Percentiles rank a stretch among this genome's conserved stretches.
Conservation (phyloP, 2,888 invertebrate species). For the Selenia dentaria region DNA sequence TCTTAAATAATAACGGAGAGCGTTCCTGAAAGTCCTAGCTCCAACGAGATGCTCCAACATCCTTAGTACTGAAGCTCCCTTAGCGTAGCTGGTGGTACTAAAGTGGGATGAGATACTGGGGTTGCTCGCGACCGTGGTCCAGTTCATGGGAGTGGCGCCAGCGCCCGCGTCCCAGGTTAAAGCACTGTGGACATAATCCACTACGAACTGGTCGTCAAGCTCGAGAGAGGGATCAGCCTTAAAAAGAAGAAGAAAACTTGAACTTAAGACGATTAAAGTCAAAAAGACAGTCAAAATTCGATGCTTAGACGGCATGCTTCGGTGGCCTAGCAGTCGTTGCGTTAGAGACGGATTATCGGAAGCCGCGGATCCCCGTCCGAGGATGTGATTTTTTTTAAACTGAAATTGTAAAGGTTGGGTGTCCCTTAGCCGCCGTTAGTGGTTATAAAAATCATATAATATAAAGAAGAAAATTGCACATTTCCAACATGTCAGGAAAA, state of each 20-base stretch:
- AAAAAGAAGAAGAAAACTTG: slow-evolving; percentile 4
- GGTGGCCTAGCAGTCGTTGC: too few relatives aligned
- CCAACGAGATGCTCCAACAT: slow-evolving; percentile 88
- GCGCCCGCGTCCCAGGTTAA: slow-evolving; percentile 83
- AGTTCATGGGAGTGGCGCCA: slow-evolving; percentile 67
- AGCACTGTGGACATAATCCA: slow-evolving; percentile 88
- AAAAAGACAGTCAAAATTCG: too few relatives aligned
- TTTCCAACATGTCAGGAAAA: too few relatives aligned
- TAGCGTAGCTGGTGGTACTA: slow-evolving; percentile 88
- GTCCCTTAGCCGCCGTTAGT: too few relatives aligned
- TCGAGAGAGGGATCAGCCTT: slow-evolving; percentile 67
- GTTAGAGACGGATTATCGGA: too few relatives aligned
- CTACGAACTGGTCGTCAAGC: slow-evolving; percentile 86
- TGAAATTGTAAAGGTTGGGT: too few relatives aligned
- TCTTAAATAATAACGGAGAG: slow-evolving; percentile 83
- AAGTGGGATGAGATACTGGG: slow-evolving; percentile 86
- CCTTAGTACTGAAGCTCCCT: slow-evolving; percentile 86
- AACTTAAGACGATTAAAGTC: too few relatives aligned
- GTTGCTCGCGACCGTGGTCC: slow-evolving; percentile 80
- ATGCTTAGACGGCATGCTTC: too few relatives aligned
- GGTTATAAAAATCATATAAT: too few relatives aligned
- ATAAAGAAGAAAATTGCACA: too few relatives aligned
- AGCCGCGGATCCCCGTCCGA: too few relatives aligned
- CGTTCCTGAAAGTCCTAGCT: slow-evolving; percentile 76
- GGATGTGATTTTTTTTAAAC: too few relatives aligned